These are phyloP conservation scores for Poeciliopsis infans DNA, from an alignment of 2,797 vertebrate genomes.

Conservation along the genomic window DNA sequence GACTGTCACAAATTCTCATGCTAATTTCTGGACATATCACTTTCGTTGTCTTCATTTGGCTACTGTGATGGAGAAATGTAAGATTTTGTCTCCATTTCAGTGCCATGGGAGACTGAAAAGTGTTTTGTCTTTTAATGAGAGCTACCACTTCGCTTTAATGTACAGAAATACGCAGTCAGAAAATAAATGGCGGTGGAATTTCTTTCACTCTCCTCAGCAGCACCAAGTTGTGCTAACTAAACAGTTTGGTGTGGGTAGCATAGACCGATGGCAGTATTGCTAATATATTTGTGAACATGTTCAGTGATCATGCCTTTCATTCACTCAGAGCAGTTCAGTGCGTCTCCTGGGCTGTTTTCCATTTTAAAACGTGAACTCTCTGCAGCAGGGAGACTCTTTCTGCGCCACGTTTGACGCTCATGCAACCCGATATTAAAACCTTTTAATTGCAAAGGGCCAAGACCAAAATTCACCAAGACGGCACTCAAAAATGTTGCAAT, in stretches of 20 bases:
- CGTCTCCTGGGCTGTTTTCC: neutral
- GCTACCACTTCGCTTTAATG: neutral
- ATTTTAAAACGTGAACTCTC: slow-evolving; percentile 20
- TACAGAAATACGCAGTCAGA: too few relatives aligned
- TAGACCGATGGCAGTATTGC: neutral
- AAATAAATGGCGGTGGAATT: neutral
- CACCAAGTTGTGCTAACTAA: neutral
- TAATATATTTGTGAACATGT: neutral
- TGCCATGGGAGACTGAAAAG: neutral
- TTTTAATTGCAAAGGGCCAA: slow-evolving; percentile 16
- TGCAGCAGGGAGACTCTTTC: slow-evolving; percentile 3
- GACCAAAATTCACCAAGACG: slow-evolving; percentile 12
- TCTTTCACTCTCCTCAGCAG: neutral
- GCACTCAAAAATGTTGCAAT: slow-evolving; percentile 2
- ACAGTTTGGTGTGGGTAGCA: too few relatives aligned
- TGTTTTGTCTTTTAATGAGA: neutral
- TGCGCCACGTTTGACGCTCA: neutral
- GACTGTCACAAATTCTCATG: neutral
- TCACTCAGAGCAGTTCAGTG: neutral
- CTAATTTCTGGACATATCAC: neutral
- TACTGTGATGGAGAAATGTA: neutral
- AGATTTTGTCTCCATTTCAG: neutral
- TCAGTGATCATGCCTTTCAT: neutral
- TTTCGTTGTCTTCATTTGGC: neutral
- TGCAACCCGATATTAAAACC: slow-evolving; percentile 33